These are phyloP conservation scores for Petaurus breviceps DNA, from an alignment of 2,113 vertebrate genomes.

Conservation along the genomic window DNA sequence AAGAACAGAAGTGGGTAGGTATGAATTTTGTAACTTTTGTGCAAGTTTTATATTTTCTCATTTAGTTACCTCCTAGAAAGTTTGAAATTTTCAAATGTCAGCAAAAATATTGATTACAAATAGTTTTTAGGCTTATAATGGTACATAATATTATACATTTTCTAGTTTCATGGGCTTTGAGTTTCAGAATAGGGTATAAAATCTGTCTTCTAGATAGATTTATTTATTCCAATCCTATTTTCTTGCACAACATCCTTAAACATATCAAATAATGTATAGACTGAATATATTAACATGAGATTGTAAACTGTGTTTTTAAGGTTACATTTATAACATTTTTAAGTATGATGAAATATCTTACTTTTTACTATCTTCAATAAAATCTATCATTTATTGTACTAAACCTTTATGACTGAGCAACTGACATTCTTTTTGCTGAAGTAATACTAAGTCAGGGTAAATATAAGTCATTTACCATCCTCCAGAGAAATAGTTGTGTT, in stretches of 20 bases:
- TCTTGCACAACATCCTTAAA: constrained; percentile 71
- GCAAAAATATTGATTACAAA: constrained; percentile 79
- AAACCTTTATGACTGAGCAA: constrained; percentile 79
- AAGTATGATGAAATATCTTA: constrained; percentile 81
- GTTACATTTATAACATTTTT: constrained; percentile 79
- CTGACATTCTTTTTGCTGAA: constrained; percentile 73
- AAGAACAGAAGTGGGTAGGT: constrained; percentile 46
- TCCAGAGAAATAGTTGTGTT: constrained; percentile 70
- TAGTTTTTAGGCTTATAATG: constrained; percentile 72
- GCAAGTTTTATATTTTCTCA: constrained; percentile 65
- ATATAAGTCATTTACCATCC: constrained; percentile 63
- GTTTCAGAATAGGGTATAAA: constrained; percentile 72
- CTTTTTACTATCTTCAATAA: constrained; percentile 81
- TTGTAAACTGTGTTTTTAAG: constrained; percentile 80
- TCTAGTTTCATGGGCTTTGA: constrained; percentile 52
- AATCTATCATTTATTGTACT: constrained; percentile 81
- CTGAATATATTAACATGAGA: constrained; percentile 80
- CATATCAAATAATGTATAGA: constrained; percentile 76
- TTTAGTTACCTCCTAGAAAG: constrained; percentile 71
- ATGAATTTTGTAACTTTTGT: constrained; percentile 52
- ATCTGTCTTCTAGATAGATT: constrained; percentile 66
- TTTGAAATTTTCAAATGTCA: constrained; percentile 68
- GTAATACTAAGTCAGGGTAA: constrained; percentile 57
- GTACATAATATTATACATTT: constrained; percentile 67
- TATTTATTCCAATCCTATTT: constrained; percentile 64